A percentile compares a stretch with the other conserved stretches of the same genome.
These are phyloP conservation scores for Chaenogobius annularis DNA, from an alignment of 2,113 vertebrate genomes.

Conservation along the genomic window DNA sequence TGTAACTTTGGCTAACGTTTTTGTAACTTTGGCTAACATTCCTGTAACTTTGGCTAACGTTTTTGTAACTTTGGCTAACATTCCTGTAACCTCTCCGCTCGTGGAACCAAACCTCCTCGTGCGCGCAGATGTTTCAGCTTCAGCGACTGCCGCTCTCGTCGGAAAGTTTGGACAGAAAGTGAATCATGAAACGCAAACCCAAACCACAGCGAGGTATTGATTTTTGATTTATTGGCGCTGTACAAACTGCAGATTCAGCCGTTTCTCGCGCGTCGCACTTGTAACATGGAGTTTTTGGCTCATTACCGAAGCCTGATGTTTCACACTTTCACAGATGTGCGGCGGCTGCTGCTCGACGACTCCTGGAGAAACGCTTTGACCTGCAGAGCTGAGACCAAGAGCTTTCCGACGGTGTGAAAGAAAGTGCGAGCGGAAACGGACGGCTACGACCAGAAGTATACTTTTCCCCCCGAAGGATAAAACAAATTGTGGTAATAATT, in stretches of 20 bases:
- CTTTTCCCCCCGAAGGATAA: no score
- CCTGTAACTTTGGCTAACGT: no score
- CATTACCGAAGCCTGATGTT: not conserved
- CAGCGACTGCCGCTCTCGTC: not conserved
- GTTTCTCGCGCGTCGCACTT: not conserved
- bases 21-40: no score
- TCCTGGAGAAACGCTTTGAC: not conserved
- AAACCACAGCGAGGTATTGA: not conserved
- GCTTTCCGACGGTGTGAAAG: slow-evolving; percentile 3
- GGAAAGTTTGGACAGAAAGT: not conserved
- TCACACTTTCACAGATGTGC: slow-evolving; percentile 6
- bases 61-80: not conserved
- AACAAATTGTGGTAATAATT: no score
- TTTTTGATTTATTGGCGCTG: not conserved
- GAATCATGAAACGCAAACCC: not conserved
- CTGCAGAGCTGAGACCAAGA: not conserved
- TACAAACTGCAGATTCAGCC: not conserved
- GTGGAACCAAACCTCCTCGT: not conserved
- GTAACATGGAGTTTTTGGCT: not conserved
- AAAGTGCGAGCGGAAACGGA: no score
- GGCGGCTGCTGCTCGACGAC: not conserved
- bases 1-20: no score
- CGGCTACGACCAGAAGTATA: no score
- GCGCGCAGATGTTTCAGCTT: not conserved
- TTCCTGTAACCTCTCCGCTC: not conserved